These are phyloP conservation scores for Capromys pilorides DNA, from an alignment of 2,797 vertebrate species.

Conservation along the genomic window DNA sequence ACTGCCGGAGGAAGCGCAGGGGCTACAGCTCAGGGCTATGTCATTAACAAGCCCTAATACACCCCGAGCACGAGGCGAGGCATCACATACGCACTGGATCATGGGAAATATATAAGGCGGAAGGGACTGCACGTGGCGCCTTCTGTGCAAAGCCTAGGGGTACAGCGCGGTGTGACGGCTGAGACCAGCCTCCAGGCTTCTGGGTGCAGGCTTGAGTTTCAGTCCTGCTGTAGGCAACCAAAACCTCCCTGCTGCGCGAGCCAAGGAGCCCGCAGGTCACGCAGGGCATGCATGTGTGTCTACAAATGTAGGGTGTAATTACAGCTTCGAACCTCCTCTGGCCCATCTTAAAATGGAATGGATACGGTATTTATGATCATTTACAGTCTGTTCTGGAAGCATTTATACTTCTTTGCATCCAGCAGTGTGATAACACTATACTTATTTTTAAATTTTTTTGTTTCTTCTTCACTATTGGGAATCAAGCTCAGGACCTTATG, in stretches of 20 bases:
- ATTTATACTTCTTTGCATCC: neutral
- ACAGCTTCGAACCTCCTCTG: neutral
- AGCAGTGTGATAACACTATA: neutral
- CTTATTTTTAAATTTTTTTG: too few species aligned
- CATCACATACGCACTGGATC: neutral
- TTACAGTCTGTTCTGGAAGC: neutral
- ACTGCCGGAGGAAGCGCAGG: constrained; percentile 6
- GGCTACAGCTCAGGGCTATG: neutral
- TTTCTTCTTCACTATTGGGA: too few species aligned
- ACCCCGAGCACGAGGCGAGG: neutral
- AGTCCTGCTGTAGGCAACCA: constrained; percentile 22
- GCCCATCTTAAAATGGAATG: constrained; percentile 23
- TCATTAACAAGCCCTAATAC: constrained; percentile 45
- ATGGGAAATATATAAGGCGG: constrained; percentile 17
- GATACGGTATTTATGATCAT: neutral
- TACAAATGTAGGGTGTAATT: constrained; percentile 33
- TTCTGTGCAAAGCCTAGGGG: neutral
- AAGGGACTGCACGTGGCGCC: neutral
- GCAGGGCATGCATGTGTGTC: neutral
- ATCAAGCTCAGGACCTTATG: too few species aligned
- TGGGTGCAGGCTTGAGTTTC: neutral
- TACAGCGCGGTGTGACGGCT: neutral
- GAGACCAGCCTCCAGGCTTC: neutral
- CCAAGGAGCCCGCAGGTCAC: neutral
- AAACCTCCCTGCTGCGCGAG: neutral